phyloP scores from a whole-genome alignment of 2,888 invertebrate genomes.

The Aporophyla nigra region DNA sequence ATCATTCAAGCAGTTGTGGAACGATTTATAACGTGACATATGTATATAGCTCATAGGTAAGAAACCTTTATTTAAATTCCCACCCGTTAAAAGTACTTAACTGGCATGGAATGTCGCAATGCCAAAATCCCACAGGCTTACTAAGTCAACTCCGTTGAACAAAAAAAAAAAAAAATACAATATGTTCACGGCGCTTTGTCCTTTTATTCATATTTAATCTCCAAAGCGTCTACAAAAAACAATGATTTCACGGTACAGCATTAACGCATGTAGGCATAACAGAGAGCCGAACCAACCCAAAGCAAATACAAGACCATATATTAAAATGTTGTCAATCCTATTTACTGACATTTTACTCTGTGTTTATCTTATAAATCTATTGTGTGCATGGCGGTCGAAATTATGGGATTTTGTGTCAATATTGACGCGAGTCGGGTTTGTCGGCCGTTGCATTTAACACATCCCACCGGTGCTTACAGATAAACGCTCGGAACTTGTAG shows the following conservation, averaged over 20 bases:
- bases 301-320: slow-evolving; percentile 89
- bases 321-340: slow-evolving; percentile 91
- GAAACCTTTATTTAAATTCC: slow-evolving; percentile 71
- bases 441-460: slow-evolving; percentile 89
- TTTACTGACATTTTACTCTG: slow-evolving; percentile 90
- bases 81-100: slow-evolving; percentile 79
- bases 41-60: slow-evolving; percentile 62
- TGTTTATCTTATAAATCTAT: slow-evolving; percentile 91
- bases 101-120: slow-evolving; percentile 77
- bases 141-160: slow-evolving; percentile 80
- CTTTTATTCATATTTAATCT: slow-evolving; percentile 90
- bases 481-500: slow-evolving; percentile 70
- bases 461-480: slow-evolving; percentile 80
- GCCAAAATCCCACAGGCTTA: slow-evolving; percentile 85
- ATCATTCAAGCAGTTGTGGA: slow-evolving; percentile 5
- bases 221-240: slow-evolving; percentile 87
- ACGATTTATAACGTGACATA: not conserved
- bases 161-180: slow-evolving; percentile 82
- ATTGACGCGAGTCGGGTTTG: slow-evolving; percentile 86
- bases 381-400: slow-evolving; percentile 90
- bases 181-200: slow-evolving; percentile 86
- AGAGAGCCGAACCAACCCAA: slow-evolving; percentile 86
- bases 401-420: slow-evolving; percentile 90
- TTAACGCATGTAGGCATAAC: slow-evolving; percentile 90
- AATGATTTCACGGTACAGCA: slow-evolving; percentile 90